phyloP scores from a whole-genome alignment of 2,797 vertebrate species.

The Urosaurus nigricauda region DNA sequence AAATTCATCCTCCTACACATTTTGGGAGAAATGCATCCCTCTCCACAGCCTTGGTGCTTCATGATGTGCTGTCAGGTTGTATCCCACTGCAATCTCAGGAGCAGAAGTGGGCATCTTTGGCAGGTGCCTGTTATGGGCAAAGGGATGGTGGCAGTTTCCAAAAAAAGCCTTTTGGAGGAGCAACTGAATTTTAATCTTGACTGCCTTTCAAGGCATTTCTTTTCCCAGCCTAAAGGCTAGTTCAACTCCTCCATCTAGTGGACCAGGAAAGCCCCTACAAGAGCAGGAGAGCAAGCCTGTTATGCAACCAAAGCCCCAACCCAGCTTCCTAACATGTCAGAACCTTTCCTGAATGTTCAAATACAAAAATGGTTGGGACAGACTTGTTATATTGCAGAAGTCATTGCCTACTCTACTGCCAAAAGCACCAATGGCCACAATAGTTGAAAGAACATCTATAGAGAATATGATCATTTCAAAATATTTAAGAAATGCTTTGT shows the following conservation, averaged over 20 bases:
- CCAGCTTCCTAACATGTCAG: background rate
- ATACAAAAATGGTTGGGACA: background rate
- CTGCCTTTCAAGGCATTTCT: background rate
- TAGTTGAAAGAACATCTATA: background rate
- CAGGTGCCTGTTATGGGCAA: background rate
- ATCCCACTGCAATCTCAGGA: too few relatives aligned
- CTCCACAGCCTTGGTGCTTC: too few relatives aligned
- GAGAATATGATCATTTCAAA: background rate
- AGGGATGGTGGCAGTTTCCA: too few relatives aligned
- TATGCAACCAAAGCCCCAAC: too few relatives aligned
- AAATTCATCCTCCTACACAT: too few relatives aligned
- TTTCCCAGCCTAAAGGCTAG: background rate
- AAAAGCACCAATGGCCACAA: too few relatives aligned
- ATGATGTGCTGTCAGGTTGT: too few relatives aligned
- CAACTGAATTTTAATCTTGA: background rate
- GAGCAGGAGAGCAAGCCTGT: background rate
- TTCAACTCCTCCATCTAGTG: constrained; percentile 19
- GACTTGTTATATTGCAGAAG: background rate
- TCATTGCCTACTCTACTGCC: background rate
- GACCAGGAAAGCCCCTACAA: background rate
- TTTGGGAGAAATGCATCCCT: too few relatives aligned
- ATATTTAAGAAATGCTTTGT: background rate
- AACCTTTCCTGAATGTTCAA: background rate
- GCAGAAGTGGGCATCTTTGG: too few relatives aligned
- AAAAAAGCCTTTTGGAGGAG: background rate